Evolutionary conservation across 1,140 invertebrate genomes (phyloP), one percentile per base, ranked within the genome.

Genomic region (Cardiocondyla obscurior): DNA sequence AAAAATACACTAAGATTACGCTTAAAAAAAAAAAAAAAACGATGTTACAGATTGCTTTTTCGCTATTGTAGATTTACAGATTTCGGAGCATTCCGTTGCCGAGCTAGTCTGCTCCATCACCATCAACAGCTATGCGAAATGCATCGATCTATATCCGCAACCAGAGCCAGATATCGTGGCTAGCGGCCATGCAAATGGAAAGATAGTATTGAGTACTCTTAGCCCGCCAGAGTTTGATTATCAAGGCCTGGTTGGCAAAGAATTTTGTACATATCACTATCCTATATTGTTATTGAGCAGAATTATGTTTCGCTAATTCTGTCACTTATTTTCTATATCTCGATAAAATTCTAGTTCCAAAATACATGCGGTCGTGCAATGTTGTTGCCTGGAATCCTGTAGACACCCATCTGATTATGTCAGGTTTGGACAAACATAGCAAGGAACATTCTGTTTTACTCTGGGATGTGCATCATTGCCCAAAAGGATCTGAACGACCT

Each of bases 371-470:
- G 36, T 96, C 97, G 88, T 99, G 98, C 91, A 98, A 98, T 76
- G 96, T 96, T n/a, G 94, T 99, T 3, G 95, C 96, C 42, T 99
- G 98, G 98, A 98, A 97, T 94, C 96, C 96, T n/a, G 91, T 95
- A n/a, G 97, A 99, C 82, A 95, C 95, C 8, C 97, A 98, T 91
- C 94, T 98, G 81, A 91, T 99, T 65, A 97, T 97, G 2, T 97
- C 96, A 79, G 98, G 97, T 0, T 95, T 98, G 82, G 98, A 99
- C 82, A 98, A 97, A 91, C 96, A 98, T 90, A 95, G 97, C 81
- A 96, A 96, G n/a, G 97, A 98, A 90, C 95, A 97, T 90, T 97
- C 96, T 46, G 95, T 98, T 19, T 93, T 97, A 14, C 93, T 98
- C n/a, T 98, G 97, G 97, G 97, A 98, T 92, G 95, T 97, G 36